Percentiles rank a stretch among this genome's conserved stretches.
Evolutionary conservation across 2,888 invertebrate species (phyloP).

Genomic region (Azorinus chamasolen): DNA sequence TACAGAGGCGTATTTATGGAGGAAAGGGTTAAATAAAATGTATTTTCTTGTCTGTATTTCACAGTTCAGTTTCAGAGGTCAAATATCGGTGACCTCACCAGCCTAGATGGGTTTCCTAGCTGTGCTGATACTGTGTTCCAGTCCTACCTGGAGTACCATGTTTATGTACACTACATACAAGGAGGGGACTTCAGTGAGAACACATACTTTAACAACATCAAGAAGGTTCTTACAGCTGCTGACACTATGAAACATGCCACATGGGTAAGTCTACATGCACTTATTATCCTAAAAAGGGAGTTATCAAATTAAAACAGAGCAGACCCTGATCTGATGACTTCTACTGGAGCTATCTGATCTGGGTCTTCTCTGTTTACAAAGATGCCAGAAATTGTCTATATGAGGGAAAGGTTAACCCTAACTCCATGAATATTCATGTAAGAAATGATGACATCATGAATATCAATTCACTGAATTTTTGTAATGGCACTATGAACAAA

Average conservation of each 20-base stretch:
- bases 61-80: conserved; percentile 87
- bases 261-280: conserved; percentile 27
- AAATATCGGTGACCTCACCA: conserved; percentile 86
- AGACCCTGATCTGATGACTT: too few relatives aligned
- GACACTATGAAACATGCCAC: conserved; percentile 44
- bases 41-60: neutral
- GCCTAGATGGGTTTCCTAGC: conserved; percentile 68
- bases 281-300: too few relatives aligned
- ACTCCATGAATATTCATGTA: too few relatives aligned
- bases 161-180: conserved; percentile 90
- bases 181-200: conserved; percentile 88
- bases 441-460: too few relatives aligned
- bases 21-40: neutral
- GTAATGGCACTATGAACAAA: too few relatives aligned
- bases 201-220: conserved; percentile 89
- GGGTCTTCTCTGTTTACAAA: too few relatives aligned
- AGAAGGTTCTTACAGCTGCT: conserved; percentile 88
- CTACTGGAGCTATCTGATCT: too few relatives aligned
- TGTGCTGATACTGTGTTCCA: conserved; percentile 84
- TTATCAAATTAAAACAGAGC: too few relatives aligned
- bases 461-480: too few relatives aligned
- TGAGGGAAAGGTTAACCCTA: too few relatives aligned
- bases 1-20: too few relatives aligned
- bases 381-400: too few relatives aligned
- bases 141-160: conserved; percentile 86